Evolutionary conservation across 2,113 vertebrate species (phyloP).

Genomic region (Labeo catla): DNA sequence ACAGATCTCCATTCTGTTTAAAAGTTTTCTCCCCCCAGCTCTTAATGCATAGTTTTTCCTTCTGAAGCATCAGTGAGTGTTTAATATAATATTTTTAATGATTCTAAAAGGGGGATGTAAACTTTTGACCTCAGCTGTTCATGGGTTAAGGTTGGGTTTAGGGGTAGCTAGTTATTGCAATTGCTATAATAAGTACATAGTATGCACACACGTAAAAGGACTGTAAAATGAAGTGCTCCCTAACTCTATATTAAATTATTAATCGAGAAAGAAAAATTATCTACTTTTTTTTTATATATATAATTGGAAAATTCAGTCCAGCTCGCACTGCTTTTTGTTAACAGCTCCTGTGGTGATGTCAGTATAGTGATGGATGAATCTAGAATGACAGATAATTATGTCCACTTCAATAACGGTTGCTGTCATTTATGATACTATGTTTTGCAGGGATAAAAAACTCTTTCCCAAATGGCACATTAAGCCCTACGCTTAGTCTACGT

Average conservation of each 20-base stretch:
- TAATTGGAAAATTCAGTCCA: not conserved
- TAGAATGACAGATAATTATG: not conserved
- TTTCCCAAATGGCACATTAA: not conserved
- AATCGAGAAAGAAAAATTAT: not conserved
- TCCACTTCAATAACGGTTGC: not conserved
- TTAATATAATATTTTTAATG: too few species aligned
- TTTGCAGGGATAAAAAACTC: not conserved
- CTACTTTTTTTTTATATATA: not conserved
- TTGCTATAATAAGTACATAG: too few species aligned
- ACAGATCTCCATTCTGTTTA: too few species aligned
- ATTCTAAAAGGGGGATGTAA: too few species aligned
- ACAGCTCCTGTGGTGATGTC: not conserved
- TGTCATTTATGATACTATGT: slow-evolving; percentile 1
- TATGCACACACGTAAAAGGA: too few species aligned
- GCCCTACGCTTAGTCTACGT: not conserved
- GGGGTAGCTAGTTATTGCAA: too few species aligned
- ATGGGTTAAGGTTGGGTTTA: too few species aligned
- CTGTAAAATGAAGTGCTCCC: too few species aligned
- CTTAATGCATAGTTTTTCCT: too few species aligned
- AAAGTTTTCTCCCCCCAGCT: too few species aligned
- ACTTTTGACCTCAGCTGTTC: too few species aligned
- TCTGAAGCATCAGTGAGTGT: too few species aligned
- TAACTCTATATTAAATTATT: not conserved
- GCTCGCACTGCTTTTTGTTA: not conserved
- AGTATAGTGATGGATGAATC: not conserved